Conservation (phyloP, 2,113 vertebrate species). For the Daboia siamensis region DNA sequence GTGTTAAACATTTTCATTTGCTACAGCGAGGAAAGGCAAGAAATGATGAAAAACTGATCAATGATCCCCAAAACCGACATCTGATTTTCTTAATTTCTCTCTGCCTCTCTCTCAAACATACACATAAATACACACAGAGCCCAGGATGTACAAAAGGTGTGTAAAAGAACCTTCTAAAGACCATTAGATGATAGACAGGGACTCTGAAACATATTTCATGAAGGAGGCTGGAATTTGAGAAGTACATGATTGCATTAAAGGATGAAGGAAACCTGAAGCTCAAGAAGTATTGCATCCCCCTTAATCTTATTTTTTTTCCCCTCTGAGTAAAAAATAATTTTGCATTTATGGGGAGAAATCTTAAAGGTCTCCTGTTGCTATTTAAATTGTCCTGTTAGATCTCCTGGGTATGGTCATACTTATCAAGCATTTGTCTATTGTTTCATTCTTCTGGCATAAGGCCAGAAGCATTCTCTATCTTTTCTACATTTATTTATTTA, state of each 20-base stretch:
- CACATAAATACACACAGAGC: background rate
- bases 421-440: background rate
- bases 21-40: background rate
- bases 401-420: background rate
- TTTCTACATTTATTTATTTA: too few relatives aligned
- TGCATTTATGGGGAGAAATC: background rate
- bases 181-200: background rate
- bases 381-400: constrained; percentile 5
- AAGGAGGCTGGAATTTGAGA: background rate
- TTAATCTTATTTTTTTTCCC: background rate
- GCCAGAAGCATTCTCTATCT: constrained; percentile 35
- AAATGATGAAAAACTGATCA: background rate
- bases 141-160: too few relatives aligned
- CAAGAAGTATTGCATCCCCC: background rate
- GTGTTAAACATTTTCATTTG: background rate
- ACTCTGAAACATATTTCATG: background rate
- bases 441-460: constrained; percentile 21
- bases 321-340: constrained; percentile 2
- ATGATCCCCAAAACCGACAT: background rate
- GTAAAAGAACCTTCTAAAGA: background rate
- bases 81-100: background rate
- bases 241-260: background rate
- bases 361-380: background rate
- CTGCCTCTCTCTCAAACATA: background rate
- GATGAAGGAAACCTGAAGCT: background rate